Conservation (phyloP, 2,797 vertebrate genomes). For the Trachurus trachurus region DNA sequence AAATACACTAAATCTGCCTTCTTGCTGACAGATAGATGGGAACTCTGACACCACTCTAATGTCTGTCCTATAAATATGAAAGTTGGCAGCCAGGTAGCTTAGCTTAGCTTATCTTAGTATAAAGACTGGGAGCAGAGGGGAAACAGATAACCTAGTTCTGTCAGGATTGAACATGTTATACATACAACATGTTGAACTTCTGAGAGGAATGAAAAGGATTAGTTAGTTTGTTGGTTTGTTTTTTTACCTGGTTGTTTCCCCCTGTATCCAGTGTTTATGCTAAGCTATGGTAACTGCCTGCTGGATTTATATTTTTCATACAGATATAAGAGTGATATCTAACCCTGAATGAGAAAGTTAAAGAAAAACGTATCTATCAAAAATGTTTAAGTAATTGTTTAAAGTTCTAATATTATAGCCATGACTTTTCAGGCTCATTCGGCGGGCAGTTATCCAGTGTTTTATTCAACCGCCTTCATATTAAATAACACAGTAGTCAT, state of each 20-base stretch:
- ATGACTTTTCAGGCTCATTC: neutral
- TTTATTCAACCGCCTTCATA: neutral
- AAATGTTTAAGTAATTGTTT: neutral
- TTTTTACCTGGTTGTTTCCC: neutral
- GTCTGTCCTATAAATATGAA: neutral
- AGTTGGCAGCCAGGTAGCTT: neutral
- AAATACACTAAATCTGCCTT: neutral
- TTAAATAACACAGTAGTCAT: neutral
- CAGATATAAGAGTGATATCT: neutral
- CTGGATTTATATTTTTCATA: neutral
- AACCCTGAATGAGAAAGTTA: neutral
- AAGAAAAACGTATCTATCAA: neutral
- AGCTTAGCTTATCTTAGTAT: slow-evolving; percentile 7
- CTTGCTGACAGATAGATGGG: neutral
- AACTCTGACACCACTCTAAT: neutral
- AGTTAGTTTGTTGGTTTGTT: neutral
- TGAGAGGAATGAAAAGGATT: too few relatives aligned
- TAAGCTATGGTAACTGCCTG: neutral
- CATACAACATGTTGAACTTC: too few relatives aligned
- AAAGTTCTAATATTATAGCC: neutral
- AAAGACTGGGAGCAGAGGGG: neutral
- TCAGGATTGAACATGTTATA: neutral
- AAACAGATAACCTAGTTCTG: neutral
- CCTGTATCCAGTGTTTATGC: neutral
- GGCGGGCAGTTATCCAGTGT: neutral